Evolutionary conservation across 2,888 invertebrate genomes (phyloP).

Genomic region (Notocelia uddmanniana): DNA sequence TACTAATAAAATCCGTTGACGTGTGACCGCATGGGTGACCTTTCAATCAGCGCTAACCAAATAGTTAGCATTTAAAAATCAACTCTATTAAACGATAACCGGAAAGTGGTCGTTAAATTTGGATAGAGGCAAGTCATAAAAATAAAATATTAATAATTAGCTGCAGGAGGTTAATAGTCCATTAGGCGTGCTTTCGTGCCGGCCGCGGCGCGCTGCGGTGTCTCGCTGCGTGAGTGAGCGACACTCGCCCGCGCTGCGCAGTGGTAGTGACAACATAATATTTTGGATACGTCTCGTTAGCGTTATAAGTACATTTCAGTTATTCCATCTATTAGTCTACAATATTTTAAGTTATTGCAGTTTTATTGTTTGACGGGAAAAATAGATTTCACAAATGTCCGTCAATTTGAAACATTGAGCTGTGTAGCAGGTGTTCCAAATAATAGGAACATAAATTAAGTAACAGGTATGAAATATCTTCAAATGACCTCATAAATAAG

Average conservation of each 20-base stretch:
- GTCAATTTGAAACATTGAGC: neutral
- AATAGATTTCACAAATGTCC: neutral
- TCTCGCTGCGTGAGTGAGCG: constrained; percentile 56
- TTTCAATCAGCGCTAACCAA: constrained; percentile 74
- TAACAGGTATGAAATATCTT: neutral
- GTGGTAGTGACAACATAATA: constrained; percentile 29
- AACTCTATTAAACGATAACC: constrained; percentile 67
- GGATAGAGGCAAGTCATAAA: constrained; percentile 72
- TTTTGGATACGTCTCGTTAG: constrained; percentile 2
- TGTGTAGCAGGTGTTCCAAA: too few relatives aligned
- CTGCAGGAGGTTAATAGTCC: constrained; percentile 74
- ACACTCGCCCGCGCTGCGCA: constrained; percentile 30
- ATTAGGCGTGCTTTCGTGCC: constrained; percentile 71
- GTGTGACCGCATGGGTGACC: constrained; percentile 67
- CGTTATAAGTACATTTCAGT: constrained; percentile 13
- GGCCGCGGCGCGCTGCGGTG: constrained; percentile 50
- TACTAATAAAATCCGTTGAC: constrained; percentile 62
- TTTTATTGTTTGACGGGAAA: neutral
- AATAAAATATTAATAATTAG: constrained; percentile 82
- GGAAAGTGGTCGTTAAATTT: constrained; percentile 78
- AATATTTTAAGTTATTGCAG: neutral
- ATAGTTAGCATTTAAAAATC: constrained; percentile 73
- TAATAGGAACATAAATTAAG: neutral
- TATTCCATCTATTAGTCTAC: neutral
- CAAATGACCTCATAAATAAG: constrained; percentile 29